Evolutionary conservation across 2,888 invertebrate species (phyloP), one percentile per base, ranked within the genome.

Genomic region (Eilema griseolum): DNA sequence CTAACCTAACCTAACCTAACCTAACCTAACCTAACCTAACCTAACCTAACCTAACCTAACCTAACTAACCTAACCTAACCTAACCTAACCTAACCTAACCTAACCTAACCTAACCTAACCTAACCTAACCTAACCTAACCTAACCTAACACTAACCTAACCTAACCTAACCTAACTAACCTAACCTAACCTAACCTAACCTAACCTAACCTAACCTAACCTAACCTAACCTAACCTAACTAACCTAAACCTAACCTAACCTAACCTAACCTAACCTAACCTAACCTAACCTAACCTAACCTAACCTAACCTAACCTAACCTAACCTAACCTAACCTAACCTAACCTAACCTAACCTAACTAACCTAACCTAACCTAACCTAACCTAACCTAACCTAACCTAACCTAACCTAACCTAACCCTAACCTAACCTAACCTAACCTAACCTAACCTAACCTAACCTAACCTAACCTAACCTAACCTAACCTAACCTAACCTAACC

Each of bases 121-220:
- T 68, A 68, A 68, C 62, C 68, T 68, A 68, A 68, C 68, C 68
- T 68, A 68, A 68, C 68, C 68, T 68, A 68, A 68, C 68, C 68
- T 68, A 63, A 63, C 66, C 66, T 68, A 68, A 68, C 68, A n/a
- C 68, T 68, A 68, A 68, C 68, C 68, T 68, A 68, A 68, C 68
- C 68, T 68, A 68, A 68, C 68, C 68, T 68, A 68, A 68, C 68
- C 68, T 68, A 62, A 68, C 63, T 63, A 68, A 68, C 68, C 68
- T 71, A 74, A 74, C 74, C 71, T 74, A 74, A 74, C 75, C 75
- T 75, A 70, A 68, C 72, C 72, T 75, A 74, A 74, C 71, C 75
- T 75, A 75, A 73, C 73, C 73, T 73, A 75, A 75, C 75, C 75
- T 75, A 72, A 72, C 75, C 75, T 75, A 73, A 73, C 72, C 75